A percentile compares a stretch with the other conserved stretches of the same genome.
Conservation (phyloP, 2,888 invertebrate species). For the Rhorus exstirpatorius region DNA sequence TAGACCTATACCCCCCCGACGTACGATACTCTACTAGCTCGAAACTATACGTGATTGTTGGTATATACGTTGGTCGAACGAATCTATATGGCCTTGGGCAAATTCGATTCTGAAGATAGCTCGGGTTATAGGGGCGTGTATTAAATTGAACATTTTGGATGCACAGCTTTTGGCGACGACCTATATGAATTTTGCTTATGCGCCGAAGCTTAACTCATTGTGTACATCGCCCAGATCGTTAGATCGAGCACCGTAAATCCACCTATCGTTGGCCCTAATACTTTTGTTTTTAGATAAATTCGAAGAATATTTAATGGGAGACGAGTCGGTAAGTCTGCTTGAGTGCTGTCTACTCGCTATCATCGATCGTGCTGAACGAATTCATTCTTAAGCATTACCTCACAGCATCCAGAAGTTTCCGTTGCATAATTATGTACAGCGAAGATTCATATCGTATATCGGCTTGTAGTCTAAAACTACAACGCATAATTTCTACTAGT, state of each 20-base stretch:
- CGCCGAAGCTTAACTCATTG: background rate
- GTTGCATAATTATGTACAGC: too few relatives aligned
- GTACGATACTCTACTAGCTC: slow-evolving; percentile 13
- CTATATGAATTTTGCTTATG: slow-evolving; percentile 7
- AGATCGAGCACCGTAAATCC: background rate
- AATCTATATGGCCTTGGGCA: slow-evolving; percentile 33
- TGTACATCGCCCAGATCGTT: slow-evolving; percentile 1
- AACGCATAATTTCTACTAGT: too few relatives aligned
- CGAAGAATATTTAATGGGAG: background rate
- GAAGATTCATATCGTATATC: too few relatives aligned
- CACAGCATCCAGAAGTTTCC: too few relatives aligned
- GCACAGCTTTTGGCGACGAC: slow-evolving; percentile 25
- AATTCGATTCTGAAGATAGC: slow-evolving; percentile 12
- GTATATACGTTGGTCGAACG: slow-evolving; percentile 40
- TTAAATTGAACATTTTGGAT: slow-evolving; percentile 22
- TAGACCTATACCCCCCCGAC: slow-evolving; percentile 21
- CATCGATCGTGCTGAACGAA: background rate
- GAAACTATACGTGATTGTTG: background rate
- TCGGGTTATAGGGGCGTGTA: background rate
- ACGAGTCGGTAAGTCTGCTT: too few relatives aligned
- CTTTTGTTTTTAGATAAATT: background rate
- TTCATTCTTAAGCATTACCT: background rate
- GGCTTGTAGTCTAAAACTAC: too few relatives aligned
- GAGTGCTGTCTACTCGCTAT: background rate
- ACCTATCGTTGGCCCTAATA: slow-evolving; percentile 4